Base-by-base conservation (phyloP, 2,888 invertebrate genomes). In the Agrotis segetum region DNA sequence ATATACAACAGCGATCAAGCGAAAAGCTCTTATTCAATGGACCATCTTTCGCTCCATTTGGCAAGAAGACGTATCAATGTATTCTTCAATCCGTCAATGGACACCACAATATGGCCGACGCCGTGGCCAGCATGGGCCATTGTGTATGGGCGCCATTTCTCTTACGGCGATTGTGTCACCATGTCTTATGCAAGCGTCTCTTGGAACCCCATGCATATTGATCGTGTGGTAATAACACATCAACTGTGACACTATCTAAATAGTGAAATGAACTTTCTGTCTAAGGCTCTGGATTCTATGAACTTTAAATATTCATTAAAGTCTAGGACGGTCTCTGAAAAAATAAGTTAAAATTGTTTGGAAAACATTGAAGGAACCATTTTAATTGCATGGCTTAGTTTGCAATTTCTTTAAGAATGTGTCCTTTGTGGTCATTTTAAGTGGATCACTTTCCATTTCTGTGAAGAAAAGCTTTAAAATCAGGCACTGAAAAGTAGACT, bases 161-260 rank as follows among this genome's bases (percentile, higher is more conserved):
- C 74, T 61, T 52, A 79, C 52, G 56, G 69, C 34, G 66, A 67
- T 78, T 79, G 56, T 78, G 78, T 74, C 74, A 79, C 44, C 58
- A 40, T n/a, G 46, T 11, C n/a, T 78, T 78, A 78, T 63, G 69
- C 63, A 78, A 74, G 64, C 34, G 19, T 16, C 47, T 67, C 40
- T 66, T 29, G 47, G 49, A 56, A 50, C 62, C n/a, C 63, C 79
- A 67, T 70, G 60, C 52, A 66, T 74, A 67, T 71, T 79, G 69
- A 68, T 47, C 17, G 16, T 52, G 62, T n/a, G 11, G 64, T 44
- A 52, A 62, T 44, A 55, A 49, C 47, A 29, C 29, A 49, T 64
- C 63, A 50, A 40, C 47, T 50, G 19, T 55, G 44, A 55, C 69
- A 70, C 60, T 24, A 46, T 65, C 19, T 50, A 19, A 47, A 21